Percentiles rank a stretch among this genome's conserved stretches.
Evolutionary conservation across 2,113 vertebrate species (phyloP).

Genomic region (Epinephelus lanceolatus): DNA sequence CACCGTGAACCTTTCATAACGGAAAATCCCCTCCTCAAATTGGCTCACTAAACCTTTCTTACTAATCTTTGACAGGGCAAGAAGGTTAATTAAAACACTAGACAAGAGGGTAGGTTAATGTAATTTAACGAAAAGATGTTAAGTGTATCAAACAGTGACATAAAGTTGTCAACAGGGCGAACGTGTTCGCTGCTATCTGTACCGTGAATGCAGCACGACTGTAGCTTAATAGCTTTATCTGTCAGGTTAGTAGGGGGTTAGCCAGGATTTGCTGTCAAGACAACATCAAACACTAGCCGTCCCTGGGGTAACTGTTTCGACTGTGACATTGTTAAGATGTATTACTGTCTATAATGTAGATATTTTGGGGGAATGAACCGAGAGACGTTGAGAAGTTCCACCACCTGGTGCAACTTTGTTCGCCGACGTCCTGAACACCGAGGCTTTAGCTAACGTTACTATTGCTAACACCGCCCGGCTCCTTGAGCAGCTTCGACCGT

Average conservation of each 20-base stretch:
- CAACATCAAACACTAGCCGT: neutral
- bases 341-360: no score
- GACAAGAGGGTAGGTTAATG: neutral
- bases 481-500: neutral
- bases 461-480: conserved; percentile 52
- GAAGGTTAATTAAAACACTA: neutral
- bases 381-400: conserved; percentile 22
- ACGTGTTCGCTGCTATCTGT: neutral
- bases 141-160: neutral
- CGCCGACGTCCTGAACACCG: conserved; percentile 10
- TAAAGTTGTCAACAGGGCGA: neutral
- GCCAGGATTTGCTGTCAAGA: conserved; percentile 31
- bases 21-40: conserved; percentile 42
- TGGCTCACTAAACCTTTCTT: conserved; percentile 19
- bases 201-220: neutral
- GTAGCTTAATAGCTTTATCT: conserved; percentile 24
- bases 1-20: conserved; percentile 15
- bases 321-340: fast-evolving
- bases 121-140: no score
- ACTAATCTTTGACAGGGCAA: conserved; percentile 7
- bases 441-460: conserved; percentile 59
- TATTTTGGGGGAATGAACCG: neutral
- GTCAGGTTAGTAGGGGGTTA: conserved; percentile 52
- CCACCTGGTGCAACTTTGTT: conserved; percentile 55
- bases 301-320: fast-evolving